Evolutionary conservation across 1,140 invertebrate species (phyloP).

Genomic region (Anoplophora glabripennis): DNA sequence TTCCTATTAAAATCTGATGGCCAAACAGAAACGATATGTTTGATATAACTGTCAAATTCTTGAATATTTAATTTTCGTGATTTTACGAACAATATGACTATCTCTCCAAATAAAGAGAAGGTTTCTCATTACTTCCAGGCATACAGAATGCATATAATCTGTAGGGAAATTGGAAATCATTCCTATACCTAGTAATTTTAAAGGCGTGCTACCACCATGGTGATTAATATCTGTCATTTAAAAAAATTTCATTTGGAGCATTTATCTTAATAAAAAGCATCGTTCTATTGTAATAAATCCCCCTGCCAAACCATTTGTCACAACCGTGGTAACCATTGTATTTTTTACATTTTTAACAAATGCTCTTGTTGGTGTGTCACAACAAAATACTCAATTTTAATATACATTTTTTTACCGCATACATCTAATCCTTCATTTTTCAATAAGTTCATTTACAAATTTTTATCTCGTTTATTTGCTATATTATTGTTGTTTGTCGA

Average conservation of each 20-base stretch:
- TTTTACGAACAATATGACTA: conserved; percentile 6
- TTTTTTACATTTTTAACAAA: conserved; percentile 14
- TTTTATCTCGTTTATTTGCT: too few species aligned
- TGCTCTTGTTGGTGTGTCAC: conserved; percentile 9
- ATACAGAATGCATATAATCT: conserved; percentile 19
- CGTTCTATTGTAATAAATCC: conserved; percentile 7
- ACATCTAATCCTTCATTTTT: conserved; percentile 8
- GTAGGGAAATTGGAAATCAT: conserved; percentile 10
- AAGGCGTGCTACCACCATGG: conserved; percentile 11
- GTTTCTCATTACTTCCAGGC: conserved; percentile 11
- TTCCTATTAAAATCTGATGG: too few species aligned
- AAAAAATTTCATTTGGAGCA: conserved; percentile 10
- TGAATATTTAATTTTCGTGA: conserved; percentile 6
- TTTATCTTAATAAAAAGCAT: conserved; percentile 12
- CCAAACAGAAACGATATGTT: conserved; percentile 4
- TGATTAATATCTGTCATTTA: conserved; percentile 8
- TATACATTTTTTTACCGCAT: conserved; percentile 6
- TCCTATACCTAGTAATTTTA: conserved; percentile 5
- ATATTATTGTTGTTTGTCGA: too few species aligned
- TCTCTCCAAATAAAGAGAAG: conserved; percentile 10
- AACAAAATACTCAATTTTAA: conserved; percentile 8
- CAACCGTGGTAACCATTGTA: conserved; percentile 10
- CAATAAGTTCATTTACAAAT: conserved; percentile 6
- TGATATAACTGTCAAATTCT: conserved; percentile 6
- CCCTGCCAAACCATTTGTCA: conserved; percentile 9